Percentiles rank a stretch among this genome's conserved stretches.
Conservation (phyloP, 2,797 vertebrate genomes). For the Mastacembelus armatus region DNA sequence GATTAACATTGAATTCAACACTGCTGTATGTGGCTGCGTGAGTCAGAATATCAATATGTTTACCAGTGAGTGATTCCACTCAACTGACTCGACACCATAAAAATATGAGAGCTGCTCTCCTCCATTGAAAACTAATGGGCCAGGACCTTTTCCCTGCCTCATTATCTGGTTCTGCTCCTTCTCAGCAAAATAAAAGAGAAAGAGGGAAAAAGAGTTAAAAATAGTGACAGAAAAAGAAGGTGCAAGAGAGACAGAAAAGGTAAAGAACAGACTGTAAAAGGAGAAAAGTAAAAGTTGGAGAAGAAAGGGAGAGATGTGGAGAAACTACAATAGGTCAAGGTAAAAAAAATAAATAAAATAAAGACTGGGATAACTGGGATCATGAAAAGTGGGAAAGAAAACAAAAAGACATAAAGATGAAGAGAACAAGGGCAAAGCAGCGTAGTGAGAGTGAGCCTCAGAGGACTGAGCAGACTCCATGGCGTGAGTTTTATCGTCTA, state of each 20-base stretch:
- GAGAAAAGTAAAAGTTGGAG: background rate
- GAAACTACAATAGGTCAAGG: background rate
- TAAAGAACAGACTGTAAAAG: background rate
- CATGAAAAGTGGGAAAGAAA: conserved; percentile 6
- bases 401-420: conserved; percentile 7
- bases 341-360: too few species aligned
- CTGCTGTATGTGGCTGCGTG: background rate
- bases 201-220: conserved; percentile 12
- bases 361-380: too few species aligned
- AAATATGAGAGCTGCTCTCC: conserved; percentile 55
- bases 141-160: conserved; percentile 63
- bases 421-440: conserved; percentile 13
- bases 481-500: conserved; percentile 82
- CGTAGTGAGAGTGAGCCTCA: conserved; percentile 40
- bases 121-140: conserved; percentile 64
- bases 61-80: conserved; percentile 26
- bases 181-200: conserved; percentile 49
- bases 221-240: background rate
- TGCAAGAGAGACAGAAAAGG: background rate
- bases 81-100: conserved; percentile 33
- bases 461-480: conserved; percentile 67
- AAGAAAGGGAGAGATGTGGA: background rate
- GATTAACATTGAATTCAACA: background rate
- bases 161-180: conserved; percentile 74
- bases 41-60: conserved; percentile 28